Conservation (phyloP, 2,113 vertebrate species). For the Mohoua ochrocephala region DNA sequence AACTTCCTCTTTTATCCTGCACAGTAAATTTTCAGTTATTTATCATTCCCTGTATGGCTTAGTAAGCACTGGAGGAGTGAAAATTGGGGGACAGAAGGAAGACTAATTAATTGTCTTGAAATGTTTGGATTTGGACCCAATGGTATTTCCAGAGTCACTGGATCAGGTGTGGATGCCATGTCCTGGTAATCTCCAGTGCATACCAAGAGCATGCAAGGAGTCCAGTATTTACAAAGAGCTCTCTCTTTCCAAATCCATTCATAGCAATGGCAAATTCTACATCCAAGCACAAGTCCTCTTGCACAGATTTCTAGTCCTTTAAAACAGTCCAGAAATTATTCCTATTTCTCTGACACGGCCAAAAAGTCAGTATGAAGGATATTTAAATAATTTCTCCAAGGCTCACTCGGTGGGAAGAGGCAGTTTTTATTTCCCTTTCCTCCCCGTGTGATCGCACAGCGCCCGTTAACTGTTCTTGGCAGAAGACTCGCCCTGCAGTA, state of each 20-base stretch:
- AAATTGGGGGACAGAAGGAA: neutral
- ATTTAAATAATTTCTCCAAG: neutral
- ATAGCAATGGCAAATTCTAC: neutral
- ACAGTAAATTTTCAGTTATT: neutral
- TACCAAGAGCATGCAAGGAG: neutral
- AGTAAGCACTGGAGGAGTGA: neutral
- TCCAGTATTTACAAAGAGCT: neutral
- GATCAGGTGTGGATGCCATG: neutral
- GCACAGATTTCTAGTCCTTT: neutral
- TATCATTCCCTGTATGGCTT: neutral
- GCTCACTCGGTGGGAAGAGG: neutral
- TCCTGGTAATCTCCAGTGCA: neutral
- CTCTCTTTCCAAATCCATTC: neutral
- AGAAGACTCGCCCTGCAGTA: neutral
- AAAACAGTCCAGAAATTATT: neutral
- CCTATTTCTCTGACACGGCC: neutral
- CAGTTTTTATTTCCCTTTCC: neutral
- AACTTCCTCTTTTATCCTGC: neutral
- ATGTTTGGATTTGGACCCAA: neutral
- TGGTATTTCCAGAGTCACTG: neutral
- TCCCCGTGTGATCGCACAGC: neutral
- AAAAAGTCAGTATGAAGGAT: neutral
- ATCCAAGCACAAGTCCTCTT: neutral
- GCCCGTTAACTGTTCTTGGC: neutral
- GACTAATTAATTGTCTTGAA: neutral